Evolutionary conservation across 2,888 invertebrate genomes (phyloP).

Genomic region (Apamea anceps): DNA sequence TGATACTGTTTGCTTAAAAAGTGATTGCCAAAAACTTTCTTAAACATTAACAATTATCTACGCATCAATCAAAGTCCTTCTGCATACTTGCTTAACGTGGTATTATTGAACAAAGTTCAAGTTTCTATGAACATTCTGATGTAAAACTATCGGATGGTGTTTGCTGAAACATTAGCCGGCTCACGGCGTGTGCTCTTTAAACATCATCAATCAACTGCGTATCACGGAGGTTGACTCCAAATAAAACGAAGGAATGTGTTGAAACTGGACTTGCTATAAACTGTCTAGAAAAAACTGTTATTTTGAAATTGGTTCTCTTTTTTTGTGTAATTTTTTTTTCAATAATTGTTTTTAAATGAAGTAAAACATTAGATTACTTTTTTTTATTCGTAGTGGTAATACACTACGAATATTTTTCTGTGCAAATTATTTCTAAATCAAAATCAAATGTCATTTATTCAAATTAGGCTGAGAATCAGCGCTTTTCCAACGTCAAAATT

Average conservation of each 20-base stretch:
- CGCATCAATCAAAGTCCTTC: conserved; percentile 5
- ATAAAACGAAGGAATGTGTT: conserved; percentile 39
- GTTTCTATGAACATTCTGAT: conserved; percentile 9
- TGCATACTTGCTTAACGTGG: neutral
- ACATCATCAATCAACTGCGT: conserved; percentile 76
- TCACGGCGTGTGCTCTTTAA: conserved; percentile 55
- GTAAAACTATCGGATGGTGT: conserved; percentile 54
- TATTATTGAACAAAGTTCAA: conserved; percentile 23
- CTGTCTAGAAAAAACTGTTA: neutral
- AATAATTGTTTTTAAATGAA: neutral
- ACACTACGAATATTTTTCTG: neutral
- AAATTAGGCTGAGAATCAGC: no score
- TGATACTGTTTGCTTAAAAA: neutral
- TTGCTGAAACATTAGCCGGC: conserved; percentile 71
- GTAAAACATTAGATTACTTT: no score
- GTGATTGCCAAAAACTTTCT: neutral
- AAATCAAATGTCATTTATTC: no score
- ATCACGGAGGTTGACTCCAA: conserved; percentile 46
- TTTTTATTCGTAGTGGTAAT: no score
- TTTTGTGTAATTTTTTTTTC: neutral
- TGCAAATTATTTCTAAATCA: neutral
- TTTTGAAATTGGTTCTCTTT: neutral
- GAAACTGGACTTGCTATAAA: neutral
- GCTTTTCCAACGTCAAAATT: no score
- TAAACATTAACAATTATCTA: conserved; percentile 5